Evolutionary conservation across 2,888 invertebrate species (phyloP).

Genomic region (Melangyna quadrimaculata): DNA sequence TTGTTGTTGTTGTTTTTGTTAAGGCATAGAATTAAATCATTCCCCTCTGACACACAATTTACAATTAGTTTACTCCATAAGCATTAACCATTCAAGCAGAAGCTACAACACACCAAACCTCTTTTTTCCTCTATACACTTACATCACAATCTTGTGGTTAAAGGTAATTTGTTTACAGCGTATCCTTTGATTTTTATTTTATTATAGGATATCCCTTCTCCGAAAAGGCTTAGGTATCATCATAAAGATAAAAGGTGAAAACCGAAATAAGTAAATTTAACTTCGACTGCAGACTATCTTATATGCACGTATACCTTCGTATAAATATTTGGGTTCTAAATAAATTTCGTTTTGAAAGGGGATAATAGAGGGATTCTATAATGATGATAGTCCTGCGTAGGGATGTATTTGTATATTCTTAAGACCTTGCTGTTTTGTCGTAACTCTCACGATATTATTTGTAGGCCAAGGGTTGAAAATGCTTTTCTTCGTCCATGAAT

Average conservation of each 20-base stretch:
- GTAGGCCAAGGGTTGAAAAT: conserved; percentile 18
- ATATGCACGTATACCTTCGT: background rate
- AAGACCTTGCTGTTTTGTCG: background rate
- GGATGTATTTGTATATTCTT: background rate
- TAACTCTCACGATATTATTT: background rate
- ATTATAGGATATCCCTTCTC: conserved; percentile 7
- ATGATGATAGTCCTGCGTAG: background rate
- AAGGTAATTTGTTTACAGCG: conserved; percentile 65
- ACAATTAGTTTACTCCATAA: conserved; percentile 57
- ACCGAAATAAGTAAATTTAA: conserved; percentile 42
- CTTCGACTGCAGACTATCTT: conserved; percentile 20
- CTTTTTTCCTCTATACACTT: background rate
- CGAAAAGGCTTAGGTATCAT: background rate
- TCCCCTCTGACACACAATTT: conserved; percentile 1
- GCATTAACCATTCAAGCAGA: conserved; percentile 39
- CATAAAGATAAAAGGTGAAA: conserved; percentile 26
- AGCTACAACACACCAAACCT: background rate
- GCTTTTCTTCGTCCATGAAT: conserved; percentile 37
- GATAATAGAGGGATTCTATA: background rate
- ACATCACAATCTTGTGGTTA: conserved; percentile 40
- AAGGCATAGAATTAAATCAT: background rate
- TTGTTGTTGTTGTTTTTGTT: background rate
- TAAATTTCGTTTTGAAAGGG: conserved; percentile 19
- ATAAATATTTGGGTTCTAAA: background rate
- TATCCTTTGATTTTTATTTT: conserved; percentile 66